Base-by-base conservation (phyloP, 1,140 invertebrate genomes). In the Palaemon carinicauda region DNA sequence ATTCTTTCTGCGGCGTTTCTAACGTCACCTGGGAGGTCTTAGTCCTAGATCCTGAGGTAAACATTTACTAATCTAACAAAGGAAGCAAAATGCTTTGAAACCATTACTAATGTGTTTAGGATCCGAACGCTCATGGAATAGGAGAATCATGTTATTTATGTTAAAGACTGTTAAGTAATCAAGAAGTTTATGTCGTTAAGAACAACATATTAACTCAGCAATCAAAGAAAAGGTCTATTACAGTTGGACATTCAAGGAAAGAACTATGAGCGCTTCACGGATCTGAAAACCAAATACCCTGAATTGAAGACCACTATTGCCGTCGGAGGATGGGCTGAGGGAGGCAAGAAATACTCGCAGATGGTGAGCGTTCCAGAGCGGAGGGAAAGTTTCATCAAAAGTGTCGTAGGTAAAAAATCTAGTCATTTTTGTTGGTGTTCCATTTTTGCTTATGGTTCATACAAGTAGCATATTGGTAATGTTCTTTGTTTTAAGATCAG, bases 1-100 rank as follows among this genome's bases (percentile, higher is more conserved):
- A 92, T 87, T 90, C 91, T 29, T 92, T 92, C 86, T 89, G 91
- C 31, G 91, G 91, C 17, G 89, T 92, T 0, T 90, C 90, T 33
- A 90, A 91, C 69, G 90, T 90, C 27, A 91, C 91, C 19, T 91
- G 91, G 91, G 90, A 91, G 80, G 82, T 91, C 41, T 80, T 90
- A 10, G 84, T 90, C 31, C 85, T 91, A 3, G 91, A 91, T 78
- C 90, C 90, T 7, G 90, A 91, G 74, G 90, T 90, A 84, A 88
- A 74, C n/a, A n/a, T n/a, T n/a, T n/a, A n/a, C n/a, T n/a, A n/a
- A n/a, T n/a, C n/a, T n/a, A n/a, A n/a, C 27, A 17, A 14, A 41
- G 41, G 5, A 41, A 41, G 41, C 7, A 12, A 41, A 41, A 41
- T 1, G 7, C 41, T 41, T 9, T 7, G 7, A 41, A 7, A 12